Conservation (phyloP, 2,888 invertebrate genomes). For the Candidula unifasciata region DNA sequence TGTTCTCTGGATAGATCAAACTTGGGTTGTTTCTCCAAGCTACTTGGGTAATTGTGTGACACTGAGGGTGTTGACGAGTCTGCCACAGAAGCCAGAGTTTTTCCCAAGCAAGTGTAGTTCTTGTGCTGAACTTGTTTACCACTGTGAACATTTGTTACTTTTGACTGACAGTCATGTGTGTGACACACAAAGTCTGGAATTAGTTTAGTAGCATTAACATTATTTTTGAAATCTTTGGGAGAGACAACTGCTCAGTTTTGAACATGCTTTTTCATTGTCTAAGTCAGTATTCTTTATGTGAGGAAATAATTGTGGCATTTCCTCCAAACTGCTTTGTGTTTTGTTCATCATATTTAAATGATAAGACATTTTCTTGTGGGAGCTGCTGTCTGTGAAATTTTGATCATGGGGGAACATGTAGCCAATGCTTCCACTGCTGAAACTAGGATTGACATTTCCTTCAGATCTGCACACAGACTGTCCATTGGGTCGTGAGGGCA, state of each 20-base stretch:
- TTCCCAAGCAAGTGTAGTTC: too few relatives aligned
- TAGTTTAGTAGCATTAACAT: neutral
- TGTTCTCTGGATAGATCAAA: neutral
- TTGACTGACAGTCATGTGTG: neutral
- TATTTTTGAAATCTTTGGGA: neutral
- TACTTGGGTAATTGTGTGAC: neutral
- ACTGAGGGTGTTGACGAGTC: neutral
- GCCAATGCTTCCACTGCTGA: conserved; percentile 11
- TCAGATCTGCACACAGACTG: neutral
- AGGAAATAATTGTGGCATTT: neutral
- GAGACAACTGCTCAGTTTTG: neutral
- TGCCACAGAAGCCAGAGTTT: neutral
- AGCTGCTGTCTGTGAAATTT: neutral
- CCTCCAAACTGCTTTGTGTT: neutral
- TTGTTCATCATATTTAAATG: neutral
- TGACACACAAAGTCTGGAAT: neutral
- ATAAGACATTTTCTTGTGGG: neutral
- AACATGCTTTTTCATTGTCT: neutral
- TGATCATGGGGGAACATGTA: neutral
- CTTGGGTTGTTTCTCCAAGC: neutral
- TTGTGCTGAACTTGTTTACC: too few relatives aligned
- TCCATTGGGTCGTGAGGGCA: neutral
- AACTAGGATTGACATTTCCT: conserved; percentile 24
- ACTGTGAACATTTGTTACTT: neutral
- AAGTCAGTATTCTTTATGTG: neutral